These are phyloP conservation scores for Aramus guarauna DNA, from an alignment of 2,113 vertebrate species.

Conservation along the genomic window DNA sequence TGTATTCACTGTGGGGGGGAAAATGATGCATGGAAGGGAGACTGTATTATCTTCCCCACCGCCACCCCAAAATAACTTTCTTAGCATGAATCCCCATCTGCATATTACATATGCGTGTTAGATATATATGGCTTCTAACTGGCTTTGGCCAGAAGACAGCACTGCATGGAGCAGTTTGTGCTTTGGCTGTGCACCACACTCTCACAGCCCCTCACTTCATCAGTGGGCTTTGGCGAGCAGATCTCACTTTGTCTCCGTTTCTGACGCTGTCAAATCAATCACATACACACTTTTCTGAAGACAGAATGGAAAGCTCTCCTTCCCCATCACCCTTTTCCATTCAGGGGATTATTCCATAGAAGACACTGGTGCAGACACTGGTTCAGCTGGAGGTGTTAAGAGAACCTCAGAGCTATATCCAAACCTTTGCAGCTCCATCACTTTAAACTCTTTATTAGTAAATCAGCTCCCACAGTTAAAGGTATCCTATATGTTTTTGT, in stretches of 20 bases:
- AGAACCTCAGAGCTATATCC: not conserved
- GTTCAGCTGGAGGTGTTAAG: not conserved
- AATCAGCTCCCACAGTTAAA: not conserved
- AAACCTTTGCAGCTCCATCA: not conserved
- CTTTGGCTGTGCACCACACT: not conserved
- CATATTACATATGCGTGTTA: not conserved
- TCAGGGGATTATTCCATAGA: not conserved
- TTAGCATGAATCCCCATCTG: not conserved
- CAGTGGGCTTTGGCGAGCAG: not conserved
- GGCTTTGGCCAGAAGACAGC: not conserved
- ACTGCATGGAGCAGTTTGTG: not conserved
- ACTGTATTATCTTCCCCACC: not conserved
- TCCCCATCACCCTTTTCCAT: not conserved
- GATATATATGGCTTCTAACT: not conserved
- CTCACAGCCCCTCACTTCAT: not conserved
- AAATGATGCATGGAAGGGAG: not conserved
- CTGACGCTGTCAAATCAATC: not conserved
- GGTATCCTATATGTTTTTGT: not conserved
- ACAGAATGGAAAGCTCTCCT: not conserved
- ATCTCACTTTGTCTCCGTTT: not conserved
- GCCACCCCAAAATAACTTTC: slow-evolving; percentile 7
- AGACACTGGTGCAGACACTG: not conserved
- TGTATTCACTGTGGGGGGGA: not conserved
- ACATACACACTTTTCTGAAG: not conserved
- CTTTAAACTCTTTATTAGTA: not conserved